Evolutionary conservation across 2,888 invertebrate species (phyloP).

Genomic region (Mythimna impura): DNA sequence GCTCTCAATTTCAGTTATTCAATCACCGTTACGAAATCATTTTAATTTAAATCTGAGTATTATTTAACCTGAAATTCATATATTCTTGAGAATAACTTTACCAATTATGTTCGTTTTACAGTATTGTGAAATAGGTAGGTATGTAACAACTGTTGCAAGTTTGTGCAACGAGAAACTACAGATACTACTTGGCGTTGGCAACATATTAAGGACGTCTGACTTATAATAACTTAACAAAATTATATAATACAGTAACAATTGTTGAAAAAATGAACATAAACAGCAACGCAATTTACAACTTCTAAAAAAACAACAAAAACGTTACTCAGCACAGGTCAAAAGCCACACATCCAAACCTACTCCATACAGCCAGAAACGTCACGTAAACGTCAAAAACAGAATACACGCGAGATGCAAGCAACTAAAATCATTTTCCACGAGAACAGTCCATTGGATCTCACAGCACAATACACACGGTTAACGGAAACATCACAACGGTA

Average conservation of each 20-base stretch:
- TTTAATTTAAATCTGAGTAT: slow-evolving; percentile 15
- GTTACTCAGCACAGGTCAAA: slow-evolving; percentile 39
- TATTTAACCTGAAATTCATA: slow-evolving; percentile 9
- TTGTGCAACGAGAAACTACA: slow-evolving; percentile 36
- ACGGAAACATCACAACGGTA: slow-evolving; percentile 79
- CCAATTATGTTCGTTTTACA: slow-evolving; percentile 7
- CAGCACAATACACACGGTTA: slow-evolving; percentile 81
- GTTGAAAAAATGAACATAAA: neutral
- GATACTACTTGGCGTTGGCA: slow-evolving; percentile 44
- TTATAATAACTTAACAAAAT: slow-evolving; percentile 10
- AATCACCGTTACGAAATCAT: slow-evolving; percentile 22
- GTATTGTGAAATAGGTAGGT: slow-evolving; percentile 27
- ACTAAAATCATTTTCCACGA: slow-evolving; percentile 71
- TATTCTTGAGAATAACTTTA: slow-evolving; percentile 22
- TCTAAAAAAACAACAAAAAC: slow-evolving; percentile 19
- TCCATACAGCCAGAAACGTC: slow-evolving; percentile 58
- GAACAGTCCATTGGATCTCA: slow-evolving; percentile 77
- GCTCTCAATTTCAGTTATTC: slow-evolving; percentile 20
- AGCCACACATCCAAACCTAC: slow-evolving; percentile 58
- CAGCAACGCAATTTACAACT: neutral
- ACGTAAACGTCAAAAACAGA: slow-evolving; percentile 60
- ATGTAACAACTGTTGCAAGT: slow-evolving; percentile 39
- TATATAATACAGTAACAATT: neutral
- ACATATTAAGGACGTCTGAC: slow-evolving; percentile 59
- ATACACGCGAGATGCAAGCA: slow-evolving; percentile 63